These are phyloP conservation scores for Drosophila equinoxialis DNA, from an alignment of 1,140 invertebrate genomes.

Conservation along the genomic window DNA sequence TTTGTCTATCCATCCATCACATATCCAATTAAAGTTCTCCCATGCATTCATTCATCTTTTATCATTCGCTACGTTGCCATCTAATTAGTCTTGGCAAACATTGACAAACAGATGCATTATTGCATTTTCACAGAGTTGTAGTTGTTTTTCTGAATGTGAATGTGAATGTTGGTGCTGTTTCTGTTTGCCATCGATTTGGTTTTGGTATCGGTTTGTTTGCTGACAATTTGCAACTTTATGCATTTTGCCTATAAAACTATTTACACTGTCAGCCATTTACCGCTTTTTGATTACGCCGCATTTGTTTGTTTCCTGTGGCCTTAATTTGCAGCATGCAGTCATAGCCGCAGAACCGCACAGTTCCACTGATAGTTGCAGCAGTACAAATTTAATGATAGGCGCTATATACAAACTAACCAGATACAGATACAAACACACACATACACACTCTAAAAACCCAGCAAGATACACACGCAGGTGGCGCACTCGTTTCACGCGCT, in stretches of 20 bases:
- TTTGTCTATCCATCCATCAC: conserved; percentile 51
- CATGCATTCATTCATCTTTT: conserved; percentile 57
- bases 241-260: conserved; percentile 69
- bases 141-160: conserved; percentile 13
- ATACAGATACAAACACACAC: conserved; percentile 4
- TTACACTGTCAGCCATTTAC: conserved; percentile 76
- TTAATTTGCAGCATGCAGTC: conserved; percentile 66
- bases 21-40: conserved; percentile 56
- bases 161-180: conserved; percentile 3
- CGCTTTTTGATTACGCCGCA: conserved; percentile 79
- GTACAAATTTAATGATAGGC: conserved; percentile 42
- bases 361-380: conserved; percentile 24
- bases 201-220: conserved; percentile 36
- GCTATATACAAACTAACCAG: conserved; percentile 26
- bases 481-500: conserved; percentile 77
- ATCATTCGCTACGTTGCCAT: conserved; percentile 40
- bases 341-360: conserved; percentile 34
- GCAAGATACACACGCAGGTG: conserved; percentile 52
- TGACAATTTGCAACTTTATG: conserved; percentile 67
- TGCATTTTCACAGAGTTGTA: conserved; percentile 41
- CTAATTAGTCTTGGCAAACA: conserved; percentile 70
- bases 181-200: conserved; percentile 19
- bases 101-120: conserved; percentile 70
- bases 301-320: conserved; percentile 78
- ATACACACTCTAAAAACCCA: background rate